Evolutionary conservation across 2,888 invertebrate genomes (phyloP), one percentile per base, ranked within the genome.

Genomic region (Apomyelois bistriatella): DNA sequence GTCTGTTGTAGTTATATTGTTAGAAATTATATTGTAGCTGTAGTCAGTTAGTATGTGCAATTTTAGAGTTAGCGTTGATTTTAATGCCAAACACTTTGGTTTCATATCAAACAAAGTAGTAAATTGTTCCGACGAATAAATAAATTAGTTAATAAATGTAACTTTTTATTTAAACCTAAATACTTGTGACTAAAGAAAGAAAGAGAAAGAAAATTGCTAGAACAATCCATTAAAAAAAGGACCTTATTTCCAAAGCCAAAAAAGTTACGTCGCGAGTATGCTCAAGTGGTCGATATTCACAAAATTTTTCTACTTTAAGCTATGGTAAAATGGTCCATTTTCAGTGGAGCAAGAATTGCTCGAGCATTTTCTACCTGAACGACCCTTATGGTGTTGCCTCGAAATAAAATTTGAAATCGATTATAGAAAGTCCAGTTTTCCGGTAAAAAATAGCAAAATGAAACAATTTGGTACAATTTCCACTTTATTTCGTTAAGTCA

Each of bases 71-170:
- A 84, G 76, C 74, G 68, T 72, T 72, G 76, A 72, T 74, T 76
- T 80, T 76, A 81, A 82, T 76, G 82, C 88, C 86, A 87, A 83
- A 80, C 70, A 66, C 74, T 71, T 87, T 87, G 84, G 88, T 79
- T 79, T 82, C 71, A 76, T 82, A 76, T 81, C 68, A 82, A 83
- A 83, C 84, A 85, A 83, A 85, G 79, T 88, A 89, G 87, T 82
- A 74, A 87, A 87, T 83, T 87, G 85, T 87, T 87, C 74, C 70
- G 77, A 82, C 83, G 72, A 82, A 82, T 82, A 70, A 80, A 83
- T 77, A 78, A 76, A 74, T 72, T 68, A 72, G 74, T 66, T 65
- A 60, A 60, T 67, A 53, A 53, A 52, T 56, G 9, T 6, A 9
- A 15, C 9, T 40, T 15, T 16, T 40, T 40, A 12, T 16, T 16